Evolutionary conservation across 2,888 invertebrate species (phyloP), one percentile per base, ranked within the genome.

Genomic region (Linyphia triangularis): DNA sequence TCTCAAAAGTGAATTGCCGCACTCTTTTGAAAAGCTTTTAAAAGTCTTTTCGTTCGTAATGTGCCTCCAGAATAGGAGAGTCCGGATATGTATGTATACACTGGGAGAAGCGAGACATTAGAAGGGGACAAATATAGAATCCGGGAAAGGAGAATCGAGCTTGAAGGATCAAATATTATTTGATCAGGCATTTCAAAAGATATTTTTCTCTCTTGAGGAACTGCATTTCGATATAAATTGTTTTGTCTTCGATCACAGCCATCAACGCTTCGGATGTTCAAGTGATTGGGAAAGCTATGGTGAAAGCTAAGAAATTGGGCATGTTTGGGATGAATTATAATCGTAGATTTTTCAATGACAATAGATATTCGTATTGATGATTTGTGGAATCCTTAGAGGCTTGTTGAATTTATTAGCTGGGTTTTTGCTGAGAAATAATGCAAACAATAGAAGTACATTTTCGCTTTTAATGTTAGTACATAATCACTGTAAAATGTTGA

Each of bases 1-100:
- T 75, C 40, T 83, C 65, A 75, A 83, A 83, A 83, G 83, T 86
- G 79, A 81, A 88, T 88, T 57, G 86, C 73, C n/a, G 24, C 65
- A 43, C 24, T 51, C 51, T 51, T 40, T 59, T 82, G 65, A 79
- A 86, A 88, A 88, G 79, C 79, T 79, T 88, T 81, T 81, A 79
- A 88, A 88, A 88, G 65, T 73, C 81, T 57, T 86, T 57, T 61
- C 22, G 77, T 26, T 24, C 77, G 78, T 79, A 79, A 79, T 81
- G 51, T 16, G 51, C 67, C 79, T 69, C 43, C 69, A 79, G 51
- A 37, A 43, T n/a, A 28, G 16, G 16, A 28, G 59, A 70, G 40
- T 22, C 6, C 37, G 19, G n/a, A 59, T 75, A 59, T 77, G 22
- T 61, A 37, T 61, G 24, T 37, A 22, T 19, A 7, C 26, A 22